Conservation (phyloP, 2,888 invertebrate species). For the Callyntrura guangdongensis region DNA sequence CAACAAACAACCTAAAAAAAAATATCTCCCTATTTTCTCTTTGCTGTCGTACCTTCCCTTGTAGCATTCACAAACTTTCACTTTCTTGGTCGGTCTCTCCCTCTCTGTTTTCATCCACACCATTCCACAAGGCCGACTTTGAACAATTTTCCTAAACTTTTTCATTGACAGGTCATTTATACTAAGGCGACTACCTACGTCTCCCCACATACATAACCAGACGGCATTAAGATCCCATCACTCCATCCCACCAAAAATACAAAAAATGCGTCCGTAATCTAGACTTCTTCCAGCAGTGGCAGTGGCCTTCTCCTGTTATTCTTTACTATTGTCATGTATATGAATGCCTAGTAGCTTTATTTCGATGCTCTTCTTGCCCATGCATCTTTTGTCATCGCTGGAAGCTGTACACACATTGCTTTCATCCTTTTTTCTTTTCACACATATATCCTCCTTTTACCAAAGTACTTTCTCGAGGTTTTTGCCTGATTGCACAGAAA, state of each 20-base stretch:
- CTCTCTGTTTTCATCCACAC: not conserved
- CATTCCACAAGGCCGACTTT: conserved; percentile 70
- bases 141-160: conserved; percentile 71
- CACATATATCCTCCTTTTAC: not conserved
- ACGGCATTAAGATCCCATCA: conserved; percentile 22
- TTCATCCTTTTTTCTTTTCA: conserved; percentile 8
- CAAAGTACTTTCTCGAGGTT: conserved; percentile 12
- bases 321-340: conserved; percentile 13
- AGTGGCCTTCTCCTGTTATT: conserved; percentile 12
- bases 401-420: conserved; percentile 8
- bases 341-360: not conserved
- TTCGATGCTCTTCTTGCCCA: not conserved
- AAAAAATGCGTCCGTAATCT: conserved; percentile 40
- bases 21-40: not conserved
- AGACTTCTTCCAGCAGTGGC: not conserved
- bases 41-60: not conserved
- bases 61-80: conserved; percentile 43
- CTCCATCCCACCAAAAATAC: not conserved
- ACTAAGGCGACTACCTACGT: conserved; percentile 54
- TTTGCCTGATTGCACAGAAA: conserved; percentile 34
- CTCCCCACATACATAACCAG: not conserved
- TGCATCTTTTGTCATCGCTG: conserved; percentile 47
- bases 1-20: not conserved
- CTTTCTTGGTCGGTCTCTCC: conserved; percentile 28
- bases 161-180: conserved; percentile 72